These are phyloP conservation scores for Echinarachnius parma DNA, from an alignment of 53 echinoderm and acorn worm genomes.

Conservation along the genomic window DNA sequence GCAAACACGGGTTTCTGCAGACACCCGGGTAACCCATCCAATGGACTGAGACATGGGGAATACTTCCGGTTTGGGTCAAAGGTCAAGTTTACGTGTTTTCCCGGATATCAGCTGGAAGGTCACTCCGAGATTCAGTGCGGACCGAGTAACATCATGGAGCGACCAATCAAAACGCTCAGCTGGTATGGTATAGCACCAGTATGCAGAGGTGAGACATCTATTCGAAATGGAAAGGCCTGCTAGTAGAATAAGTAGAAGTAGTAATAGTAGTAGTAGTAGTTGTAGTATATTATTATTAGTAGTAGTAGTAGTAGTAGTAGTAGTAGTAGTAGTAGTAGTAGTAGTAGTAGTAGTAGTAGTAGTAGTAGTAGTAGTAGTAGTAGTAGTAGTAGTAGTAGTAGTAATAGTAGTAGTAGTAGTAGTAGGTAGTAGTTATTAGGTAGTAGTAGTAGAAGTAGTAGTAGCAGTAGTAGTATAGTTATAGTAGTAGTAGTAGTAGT, in stretches of 20 bases:
- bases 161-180: slow-evolving; percentile 10
- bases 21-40: slow-evolving; percentile 31
- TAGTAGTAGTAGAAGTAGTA: neutral
- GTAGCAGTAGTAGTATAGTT: slow-evolving; percentile 10
- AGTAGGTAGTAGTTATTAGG: too few species aligned
- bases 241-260: too few species aligned
- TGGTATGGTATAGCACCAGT: slow-evolving; percentile 38
- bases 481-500: slow-evolving; percentile 16
- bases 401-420: slow-evolving; percentile 2
- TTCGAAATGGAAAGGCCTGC: too few species aligned
- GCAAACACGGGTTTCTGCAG: slow-evolving; percentile 32
- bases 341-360: slow-evolving; percentile 18
- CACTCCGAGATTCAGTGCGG: slow-evolving; percentile 17
- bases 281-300: neutral
- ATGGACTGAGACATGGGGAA: slow-evolving; percentile 17
- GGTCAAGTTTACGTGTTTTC: slow-evolving; percentile 15
- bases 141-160: slow-evolving; percentile 1
- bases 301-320: slow-evolving; percentile 18
- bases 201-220: slow-evolving; percentile 19
- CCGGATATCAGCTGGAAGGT: slow-evolving; percentile 16
- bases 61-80: slow-evolving; percentile 39
- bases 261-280: slow-evolving; percentile 1
- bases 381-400: slow-evolving; percentile 12
- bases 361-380: slow-evolving; percentile 18
- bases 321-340: slow-evolving; percentile 18